Base-by-base conservation (phyloP, 2,888 invertebrate genomes). In the Mesopsocus fuscifrons region DNA sequence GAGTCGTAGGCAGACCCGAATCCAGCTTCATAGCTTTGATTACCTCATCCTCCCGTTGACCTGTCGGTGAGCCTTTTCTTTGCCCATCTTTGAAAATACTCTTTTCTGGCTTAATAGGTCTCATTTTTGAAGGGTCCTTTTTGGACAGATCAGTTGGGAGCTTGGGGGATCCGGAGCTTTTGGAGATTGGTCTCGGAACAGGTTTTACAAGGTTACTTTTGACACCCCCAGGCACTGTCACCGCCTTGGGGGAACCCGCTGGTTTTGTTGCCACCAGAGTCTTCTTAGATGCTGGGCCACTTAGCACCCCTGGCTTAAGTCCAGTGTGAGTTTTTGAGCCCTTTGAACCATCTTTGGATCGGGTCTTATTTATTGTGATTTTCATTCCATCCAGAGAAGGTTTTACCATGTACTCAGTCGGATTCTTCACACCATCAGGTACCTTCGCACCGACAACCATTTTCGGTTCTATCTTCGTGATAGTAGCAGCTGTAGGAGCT, bases 331-430 rank as follows among this genome's bases (percentile, higher is more conserved):
- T 44, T 13, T 77, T 77, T 1, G 77, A 77, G n/a, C 75, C 74
- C 16, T 72, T 72, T 0, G 71, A 71, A 45, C 51, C 50, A 21
- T 81, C 80, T 55, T 81, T 79, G 17, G 74, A 72, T 53, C 79
- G 69, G 1, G 88, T 85, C 64, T 89, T 89, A 55, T 88, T 89
- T 20, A 89, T 87, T 2, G 87, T 91, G 43, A 91, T 72, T 59
- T 89, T 91, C 65, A 91, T 83, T 3, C 87, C 87, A 52, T 87
- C 87, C 13, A 77, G 77, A 55, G 85, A 84, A 15, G 81, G 80
- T 55, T 88, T 89, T 1, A 89, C 83, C 77, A 84, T 84, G 54
- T 88, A 88, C 54, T 85, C 85, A 0, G 60, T 60, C 21, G 79
- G 77, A 55, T 78, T 78, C 61, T 79, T 79, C 45, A 62, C 46